phyloP scores from a whole-genome alignment of 2,797 vertebrate genomes.

The Siniperca obscura region DNA sequence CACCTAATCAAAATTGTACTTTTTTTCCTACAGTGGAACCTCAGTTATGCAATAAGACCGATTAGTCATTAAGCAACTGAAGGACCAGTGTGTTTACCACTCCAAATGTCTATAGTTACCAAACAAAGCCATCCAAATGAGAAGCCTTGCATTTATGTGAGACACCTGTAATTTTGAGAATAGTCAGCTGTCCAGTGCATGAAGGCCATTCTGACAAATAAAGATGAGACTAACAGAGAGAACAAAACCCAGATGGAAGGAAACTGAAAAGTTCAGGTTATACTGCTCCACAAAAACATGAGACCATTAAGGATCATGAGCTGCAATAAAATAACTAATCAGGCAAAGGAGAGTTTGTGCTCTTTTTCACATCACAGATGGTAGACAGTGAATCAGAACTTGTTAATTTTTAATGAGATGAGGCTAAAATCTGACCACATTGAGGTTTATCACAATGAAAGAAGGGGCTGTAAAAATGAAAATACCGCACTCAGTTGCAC shows the following conservation, averaged over 20 bases:
- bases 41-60: slow-evolving; percentile 4
- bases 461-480: slow-evolving; percentile 18
- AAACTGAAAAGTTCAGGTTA: slow-evolving; percentile 29
- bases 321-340: slow-evolving; percentile 27
- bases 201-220: slow-evolving; percentile 7
- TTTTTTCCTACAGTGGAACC: not conserved
- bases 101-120: not conserved
- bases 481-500: not conserved
- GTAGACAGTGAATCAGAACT: slow-evolving; percentile 22
- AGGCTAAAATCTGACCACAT: slow-evolving; percentile 30
- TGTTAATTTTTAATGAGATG: slow-evolving; percentile 48
- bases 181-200: not conserved
- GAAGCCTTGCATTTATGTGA: not conserved
- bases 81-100: not conserved
- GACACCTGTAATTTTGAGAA: slow-evolving; percentile 2
- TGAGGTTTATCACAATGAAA: slow-evolving; percentile 31
- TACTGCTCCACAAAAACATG: not conserved
- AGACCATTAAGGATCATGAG: not conserved
- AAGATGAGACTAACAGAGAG: not conserved
- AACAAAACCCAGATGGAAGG: not conserved
- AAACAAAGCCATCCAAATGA: not conserved
- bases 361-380: slow-evolving; percentile 14
- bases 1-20: not conserved
- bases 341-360: not conserved
- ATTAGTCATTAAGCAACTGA: slow-evolving; percentile 1